phyloP scores from a whole-genome alignment of 2,888 invertebrate genomes.

The Apamea anceps region DNA sequence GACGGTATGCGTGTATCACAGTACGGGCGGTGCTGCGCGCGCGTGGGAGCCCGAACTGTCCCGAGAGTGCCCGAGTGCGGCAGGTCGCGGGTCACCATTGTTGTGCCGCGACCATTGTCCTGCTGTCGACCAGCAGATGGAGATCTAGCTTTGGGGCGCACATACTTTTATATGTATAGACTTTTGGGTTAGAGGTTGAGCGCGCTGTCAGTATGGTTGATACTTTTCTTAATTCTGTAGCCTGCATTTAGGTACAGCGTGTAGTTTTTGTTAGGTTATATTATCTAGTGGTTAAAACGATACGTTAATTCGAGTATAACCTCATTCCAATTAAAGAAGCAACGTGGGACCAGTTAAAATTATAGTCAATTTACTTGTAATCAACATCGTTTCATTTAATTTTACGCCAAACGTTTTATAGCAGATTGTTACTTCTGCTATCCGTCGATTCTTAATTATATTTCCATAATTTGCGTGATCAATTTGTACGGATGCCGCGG shows the following conservation, averaged over 20 bases:
- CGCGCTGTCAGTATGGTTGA: background rate
- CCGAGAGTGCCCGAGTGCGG: conserved; percentile 15
- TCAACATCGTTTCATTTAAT: conserved; percentile 29
- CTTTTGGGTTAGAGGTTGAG: background rate
- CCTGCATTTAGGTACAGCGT: background rate
- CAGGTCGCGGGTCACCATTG: conserved; percentile 49
- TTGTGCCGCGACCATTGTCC: conserved; percentile 40
- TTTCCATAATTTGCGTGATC: conserved; percentile 43
- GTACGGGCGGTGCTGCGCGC: background rate
- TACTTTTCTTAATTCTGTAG: background rate
- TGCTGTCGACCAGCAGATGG: conserved; percentile 21
- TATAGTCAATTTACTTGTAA: conserved; percentile 2
- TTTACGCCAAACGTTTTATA: conserved; percentile 29
- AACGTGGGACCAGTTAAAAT: background rate
- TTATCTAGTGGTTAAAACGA: background rate
- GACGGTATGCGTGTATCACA: background rate
- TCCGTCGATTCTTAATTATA: conserved; percentile 27
- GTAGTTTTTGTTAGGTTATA: background rate
- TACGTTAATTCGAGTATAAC: background rate
- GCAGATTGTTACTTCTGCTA: conserved; percentile 5
- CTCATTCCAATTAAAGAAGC: background rate
- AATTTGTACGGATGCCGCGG: conserved; percentile 37
- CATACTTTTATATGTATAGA: background rate
- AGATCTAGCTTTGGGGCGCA: conserved; percentile 23
- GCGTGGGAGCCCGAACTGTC: conserved; percentile 12